Percentiles rank a stretch among this genome's conserved stretches.
Conservation (phyloP, 2,113 vertebrate species). For the Serinus canaria region DNA sequence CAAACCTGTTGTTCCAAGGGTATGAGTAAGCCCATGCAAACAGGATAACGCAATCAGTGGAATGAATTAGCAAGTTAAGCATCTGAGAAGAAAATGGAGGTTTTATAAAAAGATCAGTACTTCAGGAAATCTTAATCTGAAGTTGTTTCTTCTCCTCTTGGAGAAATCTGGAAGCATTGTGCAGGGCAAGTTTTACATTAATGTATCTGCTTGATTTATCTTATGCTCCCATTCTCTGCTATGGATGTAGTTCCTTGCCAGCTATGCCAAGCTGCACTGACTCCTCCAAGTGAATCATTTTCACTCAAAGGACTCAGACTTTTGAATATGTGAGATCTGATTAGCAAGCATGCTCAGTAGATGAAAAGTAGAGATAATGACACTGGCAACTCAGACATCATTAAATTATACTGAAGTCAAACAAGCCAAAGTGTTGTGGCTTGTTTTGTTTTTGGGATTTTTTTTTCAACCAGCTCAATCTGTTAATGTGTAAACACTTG, state of each 20-base stretch:
- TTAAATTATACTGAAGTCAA: constrained; percentile 11
- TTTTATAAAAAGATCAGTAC: neutral
- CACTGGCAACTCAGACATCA: neutral
- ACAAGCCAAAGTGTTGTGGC: constrained; percentile 19
- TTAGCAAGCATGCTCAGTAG: neutral
- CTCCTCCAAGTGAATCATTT: neutral
- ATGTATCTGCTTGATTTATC: neutral
- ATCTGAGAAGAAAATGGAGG: neutral
- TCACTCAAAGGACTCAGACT: neutral
- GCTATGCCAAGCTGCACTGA: neutral
- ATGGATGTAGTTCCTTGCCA: neutral
- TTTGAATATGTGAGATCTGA: neutral
- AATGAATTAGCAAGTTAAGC: neutral
- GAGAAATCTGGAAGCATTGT: neutral
- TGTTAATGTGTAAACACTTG: constrained; percentile 41
- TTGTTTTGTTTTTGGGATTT: neutral
- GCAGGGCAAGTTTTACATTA: neutral
- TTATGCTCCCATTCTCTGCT: neutral
- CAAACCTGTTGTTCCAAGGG: neutral
- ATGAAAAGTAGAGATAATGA: neutral
- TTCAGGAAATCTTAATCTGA: neutral
- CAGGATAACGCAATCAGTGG: neutral
- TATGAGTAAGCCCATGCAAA: neutral
- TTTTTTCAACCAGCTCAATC: constrained; percentile 17
- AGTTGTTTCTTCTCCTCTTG: neutral